A percentile compares a stretch with the other conserved stretches of the same genome.
Evolutionary conservation across 2,113 vertebrate genomes (phyloP).

Genomic region (Muscicapa adusta): DNA sequence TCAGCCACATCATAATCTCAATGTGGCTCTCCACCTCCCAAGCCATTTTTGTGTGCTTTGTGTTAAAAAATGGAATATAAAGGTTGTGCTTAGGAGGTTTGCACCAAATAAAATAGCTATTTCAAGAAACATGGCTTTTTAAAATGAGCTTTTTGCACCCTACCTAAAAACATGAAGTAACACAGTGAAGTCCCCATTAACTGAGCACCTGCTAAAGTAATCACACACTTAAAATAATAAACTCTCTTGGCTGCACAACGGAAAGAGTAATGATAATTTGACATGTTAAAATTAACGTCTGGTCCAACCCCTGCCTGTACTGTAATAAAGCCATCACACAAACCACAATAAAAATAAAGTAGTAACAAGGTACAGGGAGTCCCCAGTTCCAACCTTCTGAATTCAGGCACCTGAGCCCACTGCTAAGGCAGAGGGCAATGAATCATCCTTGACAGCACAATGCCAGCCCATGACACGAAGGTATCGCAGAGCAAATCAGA

Average conservation of each 20-base stretch:
- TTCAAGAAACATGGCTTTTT: conserved; percentile 4
- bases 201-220: conserved; percentile 63
- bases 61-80: conserved; percentile 18
- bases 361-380: not conserved
- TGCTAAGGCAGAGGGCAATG: not conserved
- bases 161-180: conserved; percentile 49
- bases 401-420: not conserved
- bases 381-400: not conserved
- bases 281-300: conserved; percentile 44
- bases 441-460: accelerated
- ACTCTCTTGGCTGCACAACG: not conserved
- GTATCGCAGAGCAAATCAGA: not conserved
- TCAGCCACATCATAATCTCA: not conserved
- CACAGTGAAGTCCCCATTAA: conserved; percentile 17
- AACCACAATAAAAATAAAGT: conserved; percentile 15
- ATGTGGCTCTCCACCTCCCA: not conserved
- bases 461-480: not conserved
- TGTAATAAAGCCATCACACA: conserved; percentile 8
- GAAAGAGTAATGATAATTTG: conserved; percentile 42
- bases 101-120: conserved; percentile 19
- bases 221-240: conserved; percentile 44
- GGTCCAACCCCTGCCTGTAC: not conserved
- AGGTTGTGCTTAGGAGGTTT: not conserved
- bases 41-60: not conserved
- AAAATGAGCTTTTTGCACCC: conserved; percentile 19